These are phyloP conservation scores for Drosophila peninsularis DNA, from an alignment of 2,888 invertebrate genomes.

Conservation along the genomic window DNA sequence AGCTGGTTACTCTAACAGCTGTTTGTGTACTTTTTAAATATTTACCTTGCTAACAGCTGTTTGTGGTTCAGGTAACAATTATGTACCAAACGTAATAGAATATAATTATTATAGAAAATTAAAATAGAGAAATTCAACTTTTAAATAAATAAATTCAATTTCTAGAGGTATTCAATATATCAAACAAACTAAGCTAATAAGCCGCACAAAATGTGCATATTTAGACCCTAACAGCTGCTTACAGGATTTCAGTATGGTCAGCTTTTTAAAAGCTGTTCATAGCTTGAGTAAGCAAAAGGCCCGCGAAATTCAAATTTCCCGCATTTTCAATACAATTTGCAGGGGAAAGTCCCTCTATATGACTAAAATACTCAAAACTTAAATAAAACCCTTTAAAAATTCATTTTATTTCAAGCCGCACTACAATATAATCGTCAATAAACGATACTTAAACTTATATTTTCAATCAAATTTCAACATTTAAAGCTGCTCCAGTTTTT, in stretches of 20 bases:
- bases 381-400: not conserved
- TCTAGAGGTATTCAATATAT: too few species aligned
- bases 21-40: not conserved
- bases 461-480: not conserved
- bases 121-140: too few species aligned
- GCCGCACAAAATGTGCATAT: not conserved
- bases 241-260: not conserved
- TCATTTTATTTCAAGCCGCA: conserved; percentile 23
- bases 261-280: not conserved
- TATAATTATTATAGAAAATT: not conserved
- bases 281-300: too few species aligned
- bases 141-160: too few species aligned
- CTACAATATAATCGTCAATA: conserved; percentile 1
- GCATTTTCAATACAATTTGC: not conserved
- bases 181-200: not conserved
- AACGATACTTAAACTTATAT: not conserved
- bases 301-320: conserved; percentile 1
- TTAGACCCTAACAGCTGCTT: not conserved
- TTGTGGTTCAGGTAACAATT: not conserved
- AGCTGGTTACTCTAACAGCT: conserved; percentile 37
- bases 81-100: not conserved
- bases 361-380: not conserved
- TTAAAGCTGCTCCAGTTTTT: conserved; percentile 13
- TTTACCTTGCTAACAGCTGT: conserved; percentile 3
- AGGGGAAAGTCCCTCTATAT: not conserved